Conservation (phyloP, 2,113 vertebrate species). For the Rattus norvegicus region DNA sequence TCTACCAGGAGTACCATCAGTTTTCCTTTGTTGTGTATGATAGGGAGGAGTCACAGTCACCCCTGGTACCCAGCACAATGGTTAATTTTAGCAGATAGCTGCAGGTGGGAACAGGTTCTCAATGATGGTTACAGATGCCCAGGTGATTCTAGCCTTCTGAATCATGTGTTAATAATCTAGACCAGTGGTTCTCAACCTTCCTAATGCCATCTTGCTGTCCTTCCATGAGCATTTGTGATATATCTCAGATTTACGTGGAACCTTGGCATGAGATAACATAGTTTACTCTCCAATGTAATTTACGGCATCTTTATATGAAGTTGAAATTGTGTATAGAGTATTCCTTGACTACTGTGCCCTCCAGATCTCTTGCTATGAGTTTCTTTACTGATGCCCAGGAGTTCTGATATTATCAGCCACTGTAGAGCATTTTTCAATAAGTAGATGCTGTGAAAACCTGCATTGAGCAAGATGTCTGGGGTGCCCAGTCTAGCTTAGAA, state of each 20-base stretch:
- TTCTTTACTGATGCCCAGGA: no score
- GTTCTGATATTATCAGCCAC: background rate
- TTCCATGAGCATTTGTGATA: background rate
- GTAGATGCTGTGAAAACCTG: background rate
- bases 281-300: background rate
- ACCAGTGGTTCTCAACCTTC: background rate
- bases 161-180: background rate
- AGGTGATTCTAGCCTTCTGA: background rate
- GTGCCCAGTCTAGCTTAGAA: background rate
- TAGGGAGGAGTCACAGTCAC: background rate
- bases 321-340: background rate
- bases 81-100: background rate
- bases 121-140: no score
- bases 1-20: background rate
- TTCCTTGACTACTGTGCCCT: background rate
- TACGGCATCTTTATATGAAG: no score
- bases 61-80: background rate
- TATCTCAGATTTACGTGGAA: background rate
- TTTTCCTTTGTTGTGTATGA: background rate
- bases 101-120: background rate
- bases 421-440: background rate
- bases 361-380: background rate
- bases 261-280: background rate
- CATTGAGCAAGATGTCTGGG: background rate
- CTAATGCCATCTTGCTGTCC: background rate